Percentiles rank a stretch among this genome's conserved stretches.
These are phyloP conservation scores for Apocrypta bakeri DNA, from an alignment of 1,140 invertebrate genomes.

Conservation along the genomic window DNA sequence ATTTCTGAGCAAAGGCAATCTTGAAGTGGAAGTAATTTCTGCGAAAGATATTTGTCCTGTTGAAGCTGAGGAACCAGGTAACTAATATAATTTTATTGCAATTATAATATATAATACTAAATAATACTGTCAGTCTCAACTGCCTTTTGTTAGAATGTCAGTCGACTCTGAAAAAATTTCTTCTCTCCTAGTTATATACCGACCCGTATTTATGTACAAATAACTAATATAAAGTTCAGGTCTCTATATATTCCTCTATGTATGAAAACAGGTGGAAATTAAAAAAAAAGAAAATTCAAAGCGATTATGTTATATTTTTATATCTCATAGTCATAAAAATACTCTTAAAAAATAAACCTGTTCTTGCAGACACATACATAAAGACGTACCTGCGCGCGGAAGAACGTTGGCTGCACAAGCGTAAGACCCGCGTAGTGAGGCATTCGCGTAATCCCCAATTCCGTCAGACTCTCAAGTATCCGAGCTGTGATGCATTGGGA, in stretches of 20 bases:
- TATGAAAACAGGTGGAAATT: too few species aligned
- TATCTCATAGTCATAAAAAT: neutral
- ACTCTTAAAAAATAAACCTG: neutral
- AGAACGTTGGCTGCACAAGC: constrained; percentile 90
- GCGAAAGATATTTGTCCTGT: constrained; percentile 76
- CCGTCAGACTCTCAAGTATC: constrained; percentile 91
- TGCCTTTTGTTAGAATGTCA: too few species aligned
- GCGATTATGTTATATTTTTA: too few species aligned
- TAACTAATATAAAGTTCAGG: too few species aligned
- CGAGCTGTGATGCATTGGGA: constrained; percentile 87
- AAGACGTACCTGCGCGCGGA: constrained; percentile 94
- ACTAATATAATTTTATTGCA: constrained; percentile 23
- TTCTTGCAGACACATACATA: constrained; percentile 88
- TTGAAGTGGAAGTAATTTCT: constrained; percentile 90
- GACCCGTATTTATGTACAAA: too few species aligned
- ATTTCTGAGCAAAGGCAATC: constrained; percentile 91
- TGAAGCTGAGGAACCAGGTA: constrained; percentile 77
- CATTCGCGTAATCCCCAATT: constrained; percentile 88
- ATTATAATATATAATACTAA: too few species aligned
- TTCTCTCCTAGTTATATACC: too few species aligned
- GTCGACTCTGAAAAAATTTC: too few species aligned
- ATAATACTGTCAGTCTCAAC: too few species aligned
- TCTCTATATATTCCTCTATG: too few species aligned
- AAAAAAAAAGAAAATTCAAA: too few species aligned
- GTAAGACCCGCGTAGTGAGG: constrained; percentile 89